These are phyloP conservation scores for Montipora cactus DNA, from an alignment of 64 coral and sea anemone species.

Conservation along the genomic window DNA sequence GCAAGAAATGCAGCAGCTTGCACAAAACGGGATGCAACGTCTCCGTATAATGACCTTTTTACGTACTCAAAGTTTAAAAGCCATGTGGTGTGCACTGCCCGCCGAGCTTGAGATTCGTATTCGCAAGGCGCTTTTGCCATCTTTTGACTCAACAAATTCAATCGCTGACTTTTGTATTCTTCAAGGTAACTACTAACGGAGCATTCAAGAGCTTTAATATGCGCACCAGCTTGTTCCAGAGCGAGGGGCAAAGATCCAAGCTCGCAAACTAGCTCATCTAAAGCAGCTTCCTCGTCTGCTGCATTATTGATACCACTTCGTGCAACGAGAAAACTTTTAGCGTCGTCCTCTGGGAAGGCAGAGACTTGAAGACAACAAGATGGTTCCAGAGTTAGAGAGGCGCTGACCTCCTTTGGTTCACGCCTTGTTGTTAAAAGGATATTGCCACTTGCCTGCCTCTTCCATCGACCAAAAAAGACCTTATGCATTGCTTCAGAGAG, in stretches of 20 bases:
- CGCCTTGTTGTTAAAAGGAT: not conserved
- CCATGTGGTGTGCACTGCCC: no score
- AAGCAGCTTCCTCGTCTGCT: not conserved
- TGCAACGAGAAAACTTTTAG: not conserved
- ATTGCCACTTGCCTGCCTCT: not conserved
- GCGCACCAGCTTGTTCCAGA: constrained; percentile 62
- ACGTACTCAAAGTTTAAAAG: no score
- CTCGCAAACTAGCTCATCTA: not conserved
- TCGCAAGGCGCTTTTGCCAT: constrained; percentile 17
- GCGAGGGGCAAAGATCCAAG: constrained; percentile 62
- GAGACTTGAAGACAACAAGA: not conserved
- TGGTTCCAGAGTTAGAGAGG: not conserved
- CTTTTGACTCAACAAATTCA: not conserved
- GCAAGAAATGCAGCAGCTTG: no score
- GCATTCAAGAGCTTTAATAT: constrained; percentile 41
- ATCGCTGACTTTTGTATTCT: not conserved
- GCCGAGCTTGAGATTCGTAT: no score
- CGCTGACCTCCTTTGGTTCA: not conserved
- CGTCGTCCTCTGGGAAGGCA: not conserved
- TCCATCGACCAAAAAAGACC: not conserved
- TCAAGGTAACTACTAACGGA: not conserved
- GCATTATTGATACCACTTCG: not conserved
- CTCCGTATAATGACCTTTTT: no score
- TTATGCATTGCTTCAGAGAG: not conserved
- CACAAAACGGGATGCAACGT: no score